Evolutionary conservation across 2,888 invertebrate species (phyloP).

Genomic region (Clunio marinus): DNA sequence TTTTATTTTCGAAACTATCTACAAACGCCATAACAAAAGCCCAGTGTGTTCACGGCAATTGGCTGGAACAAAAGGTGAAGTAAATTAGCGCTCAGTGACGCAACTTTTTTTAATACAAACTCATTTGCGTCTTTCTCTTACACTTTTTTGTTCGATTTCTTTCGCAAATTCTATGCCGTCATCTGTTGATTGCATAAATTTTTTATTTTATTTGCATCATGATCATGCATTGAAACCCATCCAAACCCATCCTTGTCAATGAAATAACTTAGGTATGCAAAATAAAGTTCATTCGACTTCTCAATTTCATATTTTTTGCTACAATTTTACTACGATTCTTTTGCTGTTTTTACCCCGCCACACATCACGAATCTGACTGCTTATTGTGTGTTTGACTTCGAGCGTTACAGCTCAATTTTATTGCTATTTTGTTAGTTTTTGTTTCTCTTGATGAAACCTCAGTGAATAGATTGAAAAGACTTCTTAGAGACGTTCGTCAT

Average conservation of each 20-base stretch:
- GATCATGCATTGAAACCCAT: not conserved
- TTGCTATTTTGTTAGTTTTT: not conserved
- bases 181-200: no score
- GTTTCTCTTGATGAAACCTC: not conserved
- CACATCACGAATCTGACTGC: not conserved
- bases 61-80: slow-evolving; percentile 2
- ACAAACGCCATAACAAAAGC: not conserved
- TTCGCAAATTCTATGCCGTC: no score
- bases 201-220: no score
- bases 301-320: not conserved
- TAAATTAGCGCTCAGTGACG: slow-evolving; percentile 4
- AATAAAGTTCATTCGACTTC: not conserved
- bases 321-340: not conserved
- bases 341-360: not conserved
- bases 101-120: not conserved
- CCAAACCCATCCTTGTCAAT: no score
- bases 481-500: not conserved
- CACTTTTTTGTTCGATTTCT: not conserved
- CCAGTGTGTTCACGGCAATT: not conserved
- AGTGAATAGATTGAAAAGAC: not conserved
- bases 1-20: not conserved
- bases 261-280: no score
- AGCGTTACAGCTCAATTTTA: slow-evolving; percentile 6
- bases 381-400: slow-evolving; percentile 20
- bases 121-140: not conserved